Conservation (phyloP, 2,797 vertebrate genomes). For the Platyrinchus mystaceus region DNA sequence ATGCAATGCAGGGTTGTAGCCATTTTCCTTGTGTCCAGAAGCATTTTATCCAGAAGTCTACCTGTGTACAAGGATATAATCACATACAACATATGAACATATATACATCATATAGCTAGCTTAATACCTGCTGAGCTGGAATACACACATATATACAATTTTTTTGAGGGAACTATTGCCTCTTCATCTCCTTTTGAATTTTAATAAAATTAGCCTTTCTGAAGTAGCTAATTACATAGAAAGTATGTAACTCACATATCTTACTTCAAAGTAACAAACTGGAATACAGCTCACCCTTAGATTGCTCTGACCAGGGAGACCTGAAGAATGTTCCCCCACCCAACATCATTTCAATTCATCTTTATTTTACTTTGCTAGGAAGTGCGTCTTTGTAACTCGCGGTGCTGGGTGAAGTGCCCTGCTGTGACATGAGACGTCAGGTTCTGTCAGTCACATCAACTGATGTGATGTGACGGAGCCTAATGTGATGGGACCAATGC, state of each 20-base stretch:
- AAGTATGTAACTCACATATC: not conserved
- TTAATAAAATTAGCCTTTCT: not conserved
- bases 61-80: not conserved
- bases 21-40: not conserved
- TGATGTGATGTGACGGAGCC: conserved; percentile 59
- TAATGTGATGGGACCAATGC: conserved; percentile 53
- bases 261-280: not conserved
- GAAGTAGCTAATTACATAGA: not conserved
- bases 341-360: conserved; percentile 33
- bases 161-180: not conserved
- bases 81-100: not conserved
- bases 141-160: not conserved
- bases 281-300: not conserved
- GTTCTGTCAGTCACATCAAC: conserved; percentile 67
- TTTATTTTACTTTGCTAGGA: conserved; percentile 31
- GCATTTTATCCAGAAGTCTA: not conserved
- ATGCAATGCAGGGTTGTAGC: rapidly evolving
- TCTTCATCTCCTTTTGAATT: not conserved
- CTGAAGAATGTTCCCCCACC: not conserved
- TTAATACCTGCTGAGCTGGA: not conserved
- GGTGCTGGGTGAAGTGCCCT: conserved; percentile 23
- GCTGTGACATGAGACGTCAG: conserved; percentile 52
- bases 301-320: not conserved
- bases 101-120: too few species aligned
- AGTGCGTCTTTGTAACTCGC: conserved; percentile 20